Evolutionary conservation across 2,797 vertebrate species (phyloP).

Genomic region (Hydrocynus forskahlii): DNA sequence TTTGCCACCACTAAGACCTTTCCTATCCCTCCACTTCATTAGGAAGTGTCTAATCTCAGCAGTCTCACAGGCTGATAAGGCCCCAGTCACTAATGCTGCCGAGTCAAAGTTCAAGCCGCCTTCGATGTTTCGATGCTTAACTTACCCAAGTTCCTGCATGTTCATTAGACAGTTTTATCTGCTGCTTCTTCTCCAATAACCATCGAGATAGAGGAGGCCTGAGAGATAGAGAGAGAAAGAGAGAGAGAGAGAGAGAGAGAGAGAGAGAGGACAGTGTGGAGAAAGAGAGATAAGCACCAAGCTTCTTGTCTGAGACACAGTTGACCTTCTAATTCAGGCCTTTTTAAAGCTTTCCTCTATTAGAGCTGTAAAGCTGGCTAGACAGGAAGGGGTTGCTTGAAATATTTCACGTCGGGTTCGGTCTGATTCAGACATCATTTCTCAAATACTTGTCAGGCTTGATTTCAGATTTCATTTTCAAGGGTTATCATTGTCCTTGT

Average conservation of each 20-base stretch:
- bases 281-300: conserved; percentile 75
- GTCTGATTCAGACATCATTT: not conserved
- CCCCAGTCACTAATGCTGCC: conserved; percentile 77
- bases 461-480: not conserved
- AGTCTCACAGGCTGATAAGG: conserved; percentile 82
- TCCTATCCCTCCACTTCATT: conserved; percentile 85
- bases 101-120: conserved; percentile 85
- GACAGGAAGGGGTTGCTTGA: conserved; percentile 17
- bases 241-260: conserved; percentile 23
- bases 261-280: conserved; percentile 63
- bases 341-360: conserved; percentile 51
- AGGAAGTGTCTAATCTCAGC: conserved; percentile 87
- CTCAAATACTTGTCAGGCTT: not conserved
- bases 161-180: conserved; percentile 95
- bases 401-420: not conserved
- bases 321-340: conserved; percentile 49
- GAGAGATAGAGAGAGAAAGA: conserved; percentile 64
- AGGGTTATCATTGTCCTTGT: not conserved
- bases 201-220: conserved; percentile 79
- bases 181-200: conserved; percentile 84
- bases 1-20: conserved; percentile 83
- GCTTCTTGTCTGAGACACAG: conserved; percentile 63
- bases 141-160: conserved; percentile 88
- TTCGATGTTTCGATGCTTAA: conserved; percentile 90
- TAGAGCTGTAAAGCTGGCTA: conserved; percentile 35